These are phyloP conservation scores for Phataginus tetradactyla DNA, from an alignment of 2,797 vertebrate genomes.

Conservation along the genomic window DNA sequence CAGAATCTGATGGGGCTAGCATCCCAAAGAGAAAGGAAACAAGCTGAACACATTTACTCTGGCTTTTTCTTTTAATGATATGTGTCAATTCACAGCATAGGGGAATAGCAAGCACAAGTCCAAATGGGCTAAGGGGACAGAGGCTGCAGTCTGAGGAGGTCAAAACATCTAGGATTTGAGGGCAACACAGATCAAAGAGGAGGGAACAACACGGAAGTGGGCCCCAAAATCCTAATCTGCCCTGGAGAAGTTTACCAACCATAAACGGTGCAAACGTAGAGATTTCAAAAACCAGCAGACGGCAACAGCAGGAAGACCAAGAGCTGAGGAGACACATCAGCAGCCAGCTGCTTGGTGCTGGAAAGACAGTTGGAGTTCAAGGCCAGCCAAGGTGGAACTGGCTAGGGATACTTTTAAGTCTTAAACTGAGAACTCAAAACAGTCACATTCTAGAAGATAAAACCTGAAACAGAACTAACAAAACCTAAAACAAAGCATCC, in stretches of 20 bases:
- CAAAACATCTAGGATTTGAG: neutral
- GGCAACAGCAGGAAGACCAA: neutral
- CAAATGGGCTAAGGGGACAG: neutral
- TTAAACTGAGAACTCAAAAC: neutral
- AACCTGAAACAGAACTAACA: constrained; percentile 1
- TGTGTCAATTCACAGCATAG: neutral
- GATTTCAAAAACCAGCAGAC: neutral
- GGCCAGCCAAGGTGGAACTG: neutral
- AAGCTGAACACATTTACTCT: neutral
- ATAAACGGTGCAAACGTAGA: neutral
- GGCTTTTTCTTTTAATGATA: neutral
- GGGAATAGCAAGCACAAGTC: neutral
- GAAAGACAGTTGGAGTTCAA: neutral
- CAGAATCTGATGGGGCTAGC: neutral
- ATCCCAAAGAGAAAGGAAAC: neutral
- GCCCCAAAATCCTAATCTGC: neutral
- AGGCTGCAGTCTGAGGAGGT: neutral
- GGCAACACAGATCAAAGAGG: neutral
- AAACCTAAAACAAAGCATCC: constrained; percentile 23
- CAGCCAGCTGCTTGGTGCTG: neutral
- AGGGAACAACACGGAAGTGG: neutral
- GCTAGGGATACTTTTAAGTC: neutral
- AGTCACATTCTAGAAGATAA: neutral
- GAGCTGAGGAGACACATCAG: neutral
- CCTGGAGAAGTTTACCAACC: neutral